These are phyloP conservation scores for Tetraodon nigroviridis DNA, from an alignment of 2,113 vertebrate species.

Conservation along the genomic window DNA sequence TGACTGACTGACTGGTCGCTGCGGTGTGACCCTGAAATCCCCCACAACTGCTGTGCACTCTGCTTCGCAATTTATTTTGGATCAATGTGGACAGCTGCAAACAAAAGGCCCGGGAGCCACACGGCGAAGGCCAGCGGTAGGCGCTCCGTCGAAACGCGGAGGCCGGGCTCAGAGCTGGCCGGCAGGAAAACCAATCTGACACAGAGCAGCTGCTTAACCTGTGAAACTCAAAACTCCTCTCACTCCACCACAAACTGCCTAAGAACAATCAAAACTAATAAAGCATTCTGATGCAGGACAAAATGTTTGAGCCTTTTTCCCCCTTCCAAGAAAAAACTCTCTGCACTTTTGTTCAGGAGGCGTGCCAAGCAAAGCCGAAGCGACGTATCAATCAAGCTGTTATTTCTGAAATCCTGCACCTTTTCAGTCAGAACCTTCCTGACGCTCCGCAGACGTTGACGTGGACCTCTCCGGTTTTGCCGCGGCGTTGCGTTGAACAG, in stretches of 20 bases:
- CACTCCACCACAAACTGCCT: slow-evolving; percentile 15
- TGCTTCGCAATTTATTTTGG: slow-evolving; percentile 51
- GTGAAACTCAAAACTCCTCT: slow-evolving; percentile 35
- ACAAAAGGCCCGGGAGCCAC: slow-evolving; percentile 47
- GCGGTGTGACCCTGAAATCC: slow-evolving; percentile 28
- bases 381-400: too few species aligned
- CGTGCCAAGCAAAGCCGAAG: too few species aligned
- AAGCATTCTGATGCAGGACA: slow-evolving; percentile 3
- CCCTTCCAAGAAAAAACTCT: too few species aligned
- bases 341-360: too few species aligned
- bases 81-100: slow-evolving; percentile 55
- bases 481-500: slow-evolving; percentile 12
- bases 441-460: too few species aligned
- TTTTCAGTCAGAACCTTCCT: too few species aligned
- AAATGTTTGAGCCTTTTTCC: too few species aligned
- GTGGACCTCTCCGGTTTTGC: neutral
- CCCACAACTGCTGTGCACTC: slow-evolving; percentile 25
- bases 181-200: slow-evolving; percentile 32
- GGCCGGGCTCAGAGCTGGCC: slow-evolving; percentile 6
- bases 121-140: slow-evolving; percentile 26
- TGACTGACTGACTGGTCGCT: neutral
- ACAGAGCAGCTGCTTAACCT: slow-evolving; percentile 21
- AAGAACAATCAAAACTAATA: slow-evolving; percentile 11
- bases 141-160: slow-evolving; percentile 20
- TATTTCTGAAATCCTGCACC: too few species aligned